Conservation (phyloP, 2,888 invertebrate species). For the Coelinius sp. region DNA sequence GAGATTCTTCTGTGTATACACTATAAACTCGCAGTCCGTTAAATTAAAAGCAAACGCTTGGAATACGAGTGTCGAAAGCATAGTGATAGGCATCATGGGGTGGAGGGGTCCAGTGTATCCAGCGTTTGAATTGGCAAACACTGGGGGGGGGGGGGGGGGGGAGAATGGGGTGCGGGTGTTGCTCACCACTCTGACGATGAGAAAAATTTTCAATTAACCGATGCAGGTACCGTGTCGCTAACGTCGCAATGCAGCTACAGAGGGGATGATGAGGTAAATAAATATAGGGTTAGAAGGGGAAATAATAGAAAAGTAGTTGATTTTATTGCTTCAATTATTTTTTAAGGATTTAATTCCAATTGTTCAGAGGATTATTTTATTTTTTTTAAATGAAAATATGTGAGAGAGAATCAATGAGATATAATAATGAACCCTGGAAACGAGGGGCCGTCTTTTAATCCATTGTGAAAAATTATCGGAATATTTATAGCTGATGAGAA, state of each 20-base stretch:
- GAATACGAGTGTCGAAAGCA: slow-evolving; percentile 36
- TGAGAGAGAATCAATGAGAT: no score
- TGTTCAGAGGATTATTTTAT: no score
- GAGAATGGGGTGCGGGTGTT: slow-evolving; percentile 34
- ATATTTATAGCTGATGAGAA: background rate
- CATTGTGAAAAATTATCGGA: background rate
- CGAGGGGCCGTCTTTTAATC: no score
- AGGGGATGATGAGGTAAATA: slow-evolving; percentile 22
- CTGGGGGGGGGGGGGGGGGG: no score
- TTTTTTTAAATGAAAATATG: no score
- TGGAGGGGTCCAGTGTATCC: slow-evolving; percentile 33
- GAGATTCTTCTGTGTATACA: background rate
- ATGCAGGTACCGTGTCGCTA: slow-evolving; percentile 33
- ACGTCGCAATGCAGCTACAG: slow-evolving; percentile 20
- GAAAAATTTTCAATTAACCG: slow-evolving; percentile 48
- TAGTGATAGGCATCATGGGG: slow-evolving; percentile 12
- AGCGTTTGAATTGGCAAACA: slow-evolving; percentile 44
- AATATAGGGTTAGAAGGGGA: slow-evolving; percentile 16
- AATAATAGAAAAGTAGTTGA: no score
- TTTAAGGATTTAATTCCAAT: no score
- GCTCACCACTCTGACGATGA: slow-evolving; percentile 33
- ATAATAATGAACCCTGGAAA: no score
- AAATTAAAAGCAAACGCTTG: slow-evolving; percentile 65
- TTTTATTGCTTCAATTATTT: no score
- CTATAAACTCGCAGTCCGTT: slow-evolving; percentile 15